Percentiles rank a stretch among this genome's conserved stretches.
Evolutionary conservation across 64 coral and sea anemone genomes (phyloP).

Genomic region (Catalaphyllia jardinei): DNA sequence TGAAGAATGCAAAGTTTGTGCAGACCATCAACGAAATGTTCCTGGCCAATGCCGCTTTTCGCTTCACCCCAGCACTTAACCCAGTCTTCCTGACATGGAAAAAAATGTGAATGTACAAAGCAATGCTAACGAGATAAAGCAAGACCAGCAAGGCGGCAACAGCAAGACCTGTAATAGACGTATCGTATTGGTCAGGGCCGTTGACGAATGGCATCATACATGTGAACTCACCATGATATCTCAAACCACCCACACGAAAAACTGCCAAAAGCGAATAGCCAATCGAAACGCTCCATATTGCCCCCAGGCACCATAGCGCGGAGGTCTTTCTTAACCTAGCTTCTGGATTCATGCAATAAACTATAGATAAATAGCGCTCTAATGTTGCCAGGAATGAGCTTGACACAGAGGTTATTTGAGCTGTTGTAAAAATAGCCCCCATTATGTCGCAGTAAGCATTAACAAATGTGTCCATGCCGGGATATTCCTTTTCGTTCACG

Average conservation of each 20-base stretch:
- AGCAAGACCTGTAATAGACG: background rate
- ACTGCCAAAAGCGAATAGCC: slow-evolving; percentile 43
- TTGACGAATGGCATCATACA: slow-evolving; percentile 66
- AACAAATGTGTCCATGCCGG: slow-evolving; percentile 32
- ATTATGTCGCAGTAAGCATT: slow-evolving; percentile 50
- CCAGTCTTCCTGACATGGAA: slow-evolving; percentile 14
- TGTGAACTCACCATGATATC: slow-evolving; percentile 57
- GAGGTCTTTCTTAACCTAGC: slow-evolving; percentile 2
- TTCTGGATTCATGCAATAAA: slow-evolving; percentile 57
- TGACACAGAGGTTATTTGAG: slow-evolving; percentile 34
- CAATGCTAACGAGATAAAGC: slow-evolving; percentile 33
- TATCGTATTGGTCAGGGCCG: background rate
- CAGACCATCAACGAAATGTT: slow-evolving; percentile 45
- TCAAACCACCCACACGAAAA: slow-evolving; percentile 44
- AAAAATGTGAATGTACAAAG: slow-evolving; percentile 56
- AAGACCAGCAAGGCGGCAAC: slow-evolving; percentile 33
- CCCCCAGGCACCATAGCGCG: background rate
- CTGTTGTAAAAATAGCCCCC: slow-evolving; percentile 48
- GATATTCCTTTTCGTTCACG: slow-evolving; percentile 9
- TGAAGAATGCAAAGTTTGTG: slow-evolving; percentile 56
- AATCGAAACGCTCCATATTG: slow-evolving; percentile 39
- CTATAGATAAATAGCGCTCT: slow-evolving; percentile 47
- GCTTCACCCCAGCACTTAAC: slow-evolving; percentile 40
- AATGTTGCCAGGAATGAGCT: slow-evolving; percentile 45
- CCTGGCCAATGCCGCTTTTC: slow-evolving; percentile 55